Base-by-base conservation (phyloP, 2,797 vertebrate genomes). In the Diplodus sargus region DNA sequence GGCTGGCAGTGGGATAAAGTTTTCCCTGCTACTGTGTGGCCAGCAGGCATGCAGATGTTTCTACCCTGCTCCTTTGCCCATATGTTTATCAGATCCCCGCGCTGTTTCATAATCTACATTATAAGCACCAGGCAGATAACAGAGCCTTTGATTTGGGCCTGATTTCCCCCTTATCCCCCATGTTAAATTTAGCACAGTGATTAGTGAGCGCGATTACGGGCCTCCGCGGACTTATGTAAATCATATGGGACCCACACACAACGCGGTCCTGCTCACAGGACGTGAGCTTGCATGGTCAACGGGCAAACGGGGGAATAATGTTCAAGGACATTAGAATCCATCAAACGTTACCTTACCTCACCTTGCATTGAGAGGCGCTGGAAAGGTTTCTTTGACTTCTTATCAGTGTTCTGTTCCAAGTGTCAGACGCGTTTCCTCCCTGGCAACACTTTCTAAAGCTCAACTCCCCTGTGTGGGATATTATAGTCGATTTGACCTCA, bases 141-240 rank as follows among this genome's bases (percentile, higher is more conserved):
- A 72, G 80, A 82, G 77, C 82, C 91, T 94, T 93, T 93, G 90
- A 92, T 92, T 92, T 87, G 70, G 72, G 81, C 57, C 78, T 79
- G 89, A 91, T 91, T 87, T 82, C 60, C 86, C 86, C 74, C 85
- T 91, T 87, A 89, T 88, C 87, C 85, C 79, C 74, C 66, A 86
- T 89, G 85, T 90, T 93, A 92, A 93, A 94, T 93, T 93, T 93
- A 92, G 90, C 92, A 86, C 84, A 76, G 79, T 85, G 92, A 93
- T 94, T 90, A 85, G 85, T 3, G 43, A 79, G 83, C 76, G 84
- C 75, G 90, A 92, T 93, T 90, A 79, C 18, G 64, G 82, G 68
- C 74, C 87, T 89, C 85, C 65, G 76, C 10, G 74, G 82, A 61
- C 77, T 89, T 60, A 79, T 86, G 87, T 86, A 88, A 90, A 89